Percentiles rank a stretch among this genome's conserved stretches.
Evolutionary conservation across 2,888 invertebrate species (phyloP).

Genomic region (Aphidius colemani): DNA sequence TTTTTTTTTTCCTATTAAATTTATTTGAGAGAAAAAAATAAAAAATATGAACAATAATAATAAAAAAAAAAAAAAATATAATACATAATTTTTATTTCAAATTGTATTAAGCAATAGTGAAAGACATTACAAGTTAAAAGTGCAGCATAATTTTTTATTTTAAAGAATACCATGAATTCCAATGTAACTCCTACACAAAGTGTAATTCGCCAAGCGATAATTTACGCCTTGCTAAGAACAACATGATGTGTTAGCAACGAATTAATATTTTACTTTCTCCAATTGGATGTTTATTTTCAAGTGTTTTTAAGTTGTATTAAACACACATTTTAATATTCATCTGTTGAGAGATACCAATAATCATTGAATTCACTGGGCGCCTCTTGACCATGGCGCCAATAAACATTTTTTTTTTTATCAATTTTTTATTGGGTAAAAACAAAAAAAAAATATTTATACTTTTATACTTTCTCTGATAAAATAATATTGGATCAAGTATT

Average conservation of each 20-base stretch:
- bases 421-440: not conserved
- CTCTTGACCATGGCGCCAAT: not conserved
- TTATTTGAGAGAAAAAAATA: not conserved
- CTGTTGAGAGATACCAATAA: too few relatives aligned
- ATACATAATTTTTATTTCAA: too few relatives aligned
- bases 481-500: too few relatives aligned
- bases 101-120: conserved; percentile 1
- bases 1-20: not conserved
- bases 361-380: not conserved
- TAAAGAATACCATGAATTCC: conserved; percentile 19
- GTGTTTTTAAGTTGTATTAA: too few relatives aligned
- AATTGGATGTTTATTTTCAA: conserved; percentile 23
- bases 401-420: not conserved
- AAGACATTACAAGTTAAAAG: not conserved
- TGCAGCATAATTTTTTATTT: not conserved
- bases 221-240: conserved; percentile 9
- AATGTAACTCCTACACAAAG: conserved; percentile 8
- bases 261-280: conserved; percentile 47
- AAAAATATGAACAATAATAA: not conserved
- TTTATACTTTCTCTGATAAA: too few relatives aligned
- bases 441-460: too few relatives aligned
- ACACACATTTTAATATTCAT: too few relatives aligned
- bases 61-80: too few relatives aligned
- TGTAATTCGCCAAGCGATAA: conserved; percentile 14
- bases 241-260: conserved; percentile 26